Percentiles rank a stretch among this genome's conserved stretches.
These are phyloP conservation scores for Enteromius treurensis DNA, from an alignment of 2,797 vertebrate species.

Conservation along the genomic window DNA sequence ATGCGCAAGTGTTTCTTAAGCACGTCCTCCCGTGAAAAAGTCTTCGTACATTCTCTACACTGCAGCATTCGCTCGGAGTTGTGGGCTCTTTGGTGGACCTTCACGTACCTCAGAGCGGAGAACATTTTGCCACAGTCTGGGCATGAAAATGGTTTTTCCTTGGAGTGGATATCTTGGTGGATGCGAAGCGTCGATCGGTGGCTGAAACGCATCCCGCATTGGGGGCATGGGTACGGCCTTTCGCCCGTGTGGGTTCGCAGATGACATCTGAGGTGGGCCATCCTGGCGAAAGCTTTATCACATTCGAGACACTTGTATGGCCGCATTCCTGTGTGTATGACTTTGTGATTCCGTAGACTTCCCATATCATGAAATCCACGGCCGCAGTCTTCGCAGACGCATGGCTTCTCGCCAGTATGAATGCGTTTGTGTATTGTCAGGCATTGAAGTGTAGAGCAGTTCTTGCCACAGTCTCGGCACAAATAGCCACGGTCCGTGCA, in stretches of 20 bases:
- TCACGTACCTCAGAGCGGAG: slow-evolving; percentile 72
- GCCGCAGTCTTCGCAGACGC: slow-evolving; percentile 77
- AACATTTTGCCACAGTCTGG: slow-evolving; percentile 75
- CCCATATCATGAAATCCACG: slow-evolving; percentile 73
- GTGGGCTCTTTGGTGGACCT: slow-evolving; percentile 78
- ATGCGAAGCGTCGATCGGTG: slow-evolving; percentile 75
- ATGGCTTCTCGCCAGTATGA: slow-evolving; percentile 79
- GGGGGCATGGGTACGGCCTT: slow-evolving; percentile 75
- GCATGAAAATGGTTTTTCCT: slow-evolving; percentile 76
- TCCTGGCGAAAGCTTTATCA: slow-evolving; percentile 74
- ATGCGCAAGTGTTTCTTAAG: slow-evolving; percentile 79
- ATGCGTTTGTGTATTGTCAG: slow-evolving; percentile 78
- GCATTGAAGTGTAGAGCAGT: slow-evolving; percentile 73
- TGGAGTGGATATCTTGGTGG: slow-evolving; percentile 76
- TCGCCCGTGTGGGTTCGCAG: slow-evolving; percentile 77
- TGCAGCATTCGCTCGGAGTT: slow-evolving; percentile 73
- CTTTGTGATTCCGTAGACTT: slow-evolving; percentile 71
- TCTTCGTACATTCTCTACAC: slow-evolving; percentile 78
- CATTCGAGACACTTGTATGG: slow-evolving; percentile 78
- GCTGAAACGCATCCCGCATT: slow-evolving; percentile 79
- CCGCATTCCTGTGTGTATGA: slow-evolving; percentile 77
- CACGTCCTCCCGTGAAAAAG: slow-evolving; percentile 74
- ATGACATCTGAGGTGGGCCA: slow-evolving; percentile 76
- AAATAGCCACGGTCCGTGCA: slow-evolving; percentile 73
- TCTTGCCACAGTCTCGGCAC: slow-evolving; percentile 77